phyloP scores from a whole-genome alignment of 2,888 invertebrate species.

The Boloria euphrosyne region DNA sequence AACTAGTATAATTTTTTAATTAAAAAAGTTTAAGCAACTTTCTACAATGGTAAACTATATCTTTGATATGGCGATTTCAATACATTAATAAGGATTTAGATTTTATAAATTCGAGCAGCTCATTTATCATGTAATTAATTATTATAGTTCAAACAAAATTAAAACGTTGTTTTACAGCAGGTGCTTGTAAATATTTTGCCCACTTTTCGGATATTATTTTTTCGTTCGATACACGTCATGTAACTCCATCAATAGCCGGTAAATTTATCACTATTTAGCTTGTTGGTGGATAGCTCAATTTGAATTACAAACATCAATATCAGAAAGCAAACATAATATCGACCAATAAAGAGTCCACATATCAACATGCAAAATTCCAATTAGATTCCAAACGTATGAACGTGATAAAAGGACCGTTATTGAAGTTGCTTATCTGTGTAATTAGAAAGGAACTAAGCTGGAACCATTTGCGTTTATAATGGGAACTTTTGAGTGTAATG shows the following conservation, averaged over 20 bases:
- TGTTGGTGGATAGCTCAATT: slow-evolving; percentile 62
- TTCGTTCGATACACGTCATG: slow-evolving; percentile 37
- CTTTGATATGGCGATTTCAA: slow-evolving; percentile 71
- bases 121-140: slow-evolving; percentile 57
- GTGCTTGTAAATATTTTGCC: slow-evolving; percentile 29
- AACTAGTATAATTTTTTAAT: slow-evolving; percentile 42
- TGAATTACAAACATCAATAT: slow-evolving; percentile 76
- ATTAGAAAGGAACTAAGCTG: slow-evolving; percentile 81
- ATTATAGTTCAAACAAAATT: slow-evolving; percentile 24
- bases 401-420: slow-evolving; percentile 80
- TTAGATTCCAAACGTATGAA: slow-evolving; percentile 80
- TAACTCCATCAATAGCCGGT: slow-evolving; percentile 46
- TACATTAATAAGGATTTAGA: slow-evolving; percentile 67
- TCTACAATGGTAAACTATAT: slow-evolving; percentile 75
- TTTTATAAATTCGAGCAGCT: slow-evolving; percentile 63
- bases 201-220: slow-evolving; percentile 13
- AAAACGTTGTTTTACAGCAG: slow-evolving; percentile 35
- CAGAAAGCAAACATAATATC: slow-evolving; percentile 79
- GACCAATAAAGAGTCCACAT: slow-evolving; percentile 78
- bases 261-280: slow-evolving; percentile 53
- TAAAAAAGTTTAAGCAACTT: slow-evolving; percentile 63
- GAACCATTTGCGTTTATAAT: slow-evolving; percentile 77
- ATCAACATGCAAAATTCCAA: slow-evolving; percentile 81
- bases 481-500: slow-evolving; percentile 69
- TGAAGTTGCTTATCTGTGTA: slow-evolving; percentile 79